Evolutionary conservation across 2,797 vertebrate genomes (phyloP), one percentile per base, ranked within the genome.

Genomic region (Fundulus diaphanus): DNA sequence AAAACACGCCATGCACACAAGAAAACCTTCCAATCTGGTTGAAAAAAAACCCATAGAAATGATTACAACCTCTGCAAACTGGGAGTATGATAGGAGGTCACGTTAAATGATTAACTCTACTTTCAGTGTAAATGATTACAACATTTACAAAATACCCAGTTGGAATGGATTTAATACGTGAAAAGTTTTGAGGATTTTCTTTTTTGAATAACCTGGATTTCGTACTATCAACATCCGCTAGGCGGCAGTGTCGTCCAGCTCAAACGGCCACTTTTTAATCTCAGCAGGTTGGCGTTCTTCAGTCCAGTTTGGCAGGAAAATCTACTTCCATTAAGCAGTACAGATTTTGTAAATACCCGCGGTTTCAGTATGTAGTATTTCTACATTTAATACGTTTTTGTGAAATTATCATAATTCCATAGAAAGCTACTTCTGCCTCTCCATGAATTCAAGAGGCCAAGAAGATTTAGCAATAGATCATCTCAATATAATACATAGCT

Each of bases 231-330:
- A 3, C 48, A 49, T 56, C 78, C 93, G 44, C 72, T 81, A 88
- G 92, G 73, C 83, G 89, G 75, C 89, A 67, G 76, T 83, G 67
- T 80, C 74, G 49, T 37, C 24, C 5, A 37, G 74, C 13, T 0
- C 29, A 57, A 20, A 35, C 22, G 24, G 12, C 2, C 3, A 20
- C 40, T 40, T 61, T 35, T 61, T n/a, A 59, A 59, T n/a, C 57
- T 33, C 27, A 49, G 20, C 42, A 15, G 18, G 61, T 16, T 12
- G 0, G 20, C 31, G 1, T 27, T 46, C 16, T 24, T 29, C 6
- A 15, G 44, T 16, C 13, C 37, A 48, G 7, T 66, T 54, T 66
- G 37, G 67, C 20, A 15, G 5, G 7, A 40, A 57, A 27, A 33
- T 22, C 12, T 24, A 54, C 20, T 13, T 49, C 48, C 5, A n/a